Percentiles rank a stretch among this genome's conserved stretches.
phyloP scores from a whole-genome alignment of 2,113 vertebrate genomes.

The Gavialis gangeticus region DNA sequence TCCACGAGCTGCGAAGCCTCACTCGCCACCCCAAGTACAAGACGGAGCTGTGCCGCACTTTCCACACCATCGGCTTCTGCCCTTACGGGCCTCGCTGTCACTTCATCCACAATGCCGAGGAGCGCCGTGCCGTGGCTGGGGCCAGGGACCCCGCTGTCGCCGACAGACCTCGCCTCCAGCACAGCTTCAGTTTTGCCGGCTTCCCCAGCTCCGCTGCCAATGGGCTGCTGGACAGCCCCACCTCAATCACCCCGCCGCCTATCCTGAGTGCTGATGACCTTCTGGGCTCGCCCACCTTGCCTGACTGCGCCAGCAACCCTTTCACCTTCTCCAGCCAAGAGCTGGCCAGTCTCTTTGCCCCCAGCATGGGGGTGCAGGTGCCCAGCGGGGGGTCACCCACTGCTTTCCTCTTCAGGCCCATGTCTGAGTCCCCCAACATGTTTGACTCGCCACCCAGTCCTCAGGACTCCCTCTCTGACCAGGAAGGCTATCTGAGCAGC shows the following conservation, averaged over 20 bases:
- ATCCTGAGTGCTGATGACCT: constrained; percentile 93
- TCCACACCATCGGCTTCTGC: constrained; percentile 99
- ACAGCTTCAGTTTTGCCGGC: constrained; percentile 98
- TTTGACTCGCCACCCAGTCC: constrained; percentile 94
- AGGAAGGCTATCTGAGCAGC: constrained; percentile 99
- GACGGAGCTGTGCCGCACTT: constrained; percentile 99
- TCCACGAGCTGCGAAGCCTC: constrained; percentile 97
- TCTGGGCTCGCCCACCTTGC: constrained; percentile 83
- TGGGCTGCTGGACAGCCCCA: constrained; percentile 95
- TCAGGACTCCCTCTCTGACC: constrained; percentile 96
- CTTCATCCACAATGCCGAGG: constrained; percentile 98
- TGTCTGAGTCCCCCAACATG: constrained; percentile 94
- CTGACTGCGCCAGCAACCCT: constrained; percentile 94
- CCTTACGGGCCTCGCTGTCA: constrained; percentile 97
- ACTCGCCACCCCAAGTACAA: constrained; percentile 99
- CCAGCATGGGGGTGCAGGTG: constrained; percentile 87
- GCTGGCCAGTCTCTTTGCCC: constrained; percentile 94
- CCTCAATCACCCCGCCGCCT: constrained; percentile 95
- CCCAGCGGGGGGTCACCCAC: constrained; percentile 87
- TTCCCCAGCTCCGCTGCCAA: constrained; percentile 87
- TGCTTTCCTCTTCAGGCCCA: constrained; percentile 91
- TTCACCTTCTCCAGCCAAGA: constrained; percentile 99
- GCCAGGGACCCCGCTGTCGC: constrained; percentile 83
- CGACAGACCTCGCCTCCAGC: constrained; percentile 95
- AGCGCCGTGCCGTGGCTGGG: constrained; percentile 90